phyloP scores from a whole-genome alignment of 2,113 vertebrate species.

The Emydura subglobosa region DNA sequence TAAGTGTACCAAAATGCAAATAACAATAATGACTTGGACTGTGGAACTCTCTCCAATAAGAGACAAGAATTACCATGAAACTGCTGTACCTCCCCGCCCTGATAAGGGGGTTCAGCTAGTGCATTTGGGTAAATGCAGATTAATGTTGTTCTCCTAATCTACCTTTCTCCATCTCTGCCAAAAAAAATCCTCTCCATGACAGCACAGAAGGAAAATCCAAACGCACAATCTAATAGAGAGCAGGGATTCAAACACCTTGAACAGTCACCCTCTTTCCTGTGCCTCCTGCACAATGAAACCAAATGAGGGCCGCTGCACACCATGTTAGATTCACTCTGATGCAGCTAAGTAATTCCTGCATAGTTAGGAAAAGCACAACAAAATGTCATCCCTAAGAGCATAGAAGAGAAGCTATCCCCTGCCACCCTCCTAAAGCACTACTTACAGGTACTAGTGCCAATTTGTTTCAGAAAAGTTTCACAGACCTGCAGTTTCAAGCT shows the following conservation, averaged over 20 bases:
- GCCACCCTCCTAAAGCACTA: background rate
- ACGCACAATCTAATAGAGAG: background rate
- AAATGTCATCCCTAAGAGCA: background rate
- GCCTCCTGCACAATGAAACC: background rate
- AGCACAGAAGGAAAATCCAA: background rate
- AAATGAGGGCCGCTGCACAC: background rate
- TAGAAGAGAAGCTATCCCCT: background rate
- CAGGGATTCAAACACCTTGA: background rate
- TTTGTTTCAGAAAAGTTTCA: background rate
- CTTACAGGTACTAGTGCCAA: background rate
- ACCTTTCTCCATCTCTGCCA: background rate
- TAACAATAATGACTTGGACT: background rate
- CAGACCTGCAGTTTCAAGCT: background rate
- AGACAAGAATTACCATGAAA: background rate
- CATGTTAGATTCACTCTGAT: background rate
- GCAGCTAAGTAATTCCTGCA: background rate
- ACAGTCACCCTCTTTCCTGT: background rate
- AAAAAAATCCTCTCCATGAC: background rate
- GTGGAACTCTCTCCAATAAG: background rate
- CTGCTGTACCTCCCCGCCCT: background rate
- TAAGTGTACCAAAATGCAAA: background rate
- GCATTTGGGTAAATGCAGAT: background rate
- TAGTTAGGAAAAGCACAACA: background rate
- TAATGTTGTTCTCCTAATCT: background rate
- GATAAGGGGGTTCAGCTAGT: background rate